A percentile compares a stretch with the other conserved stretches of the same genome.
These are phyloP conservation scores for Cephalopholis sonnerati DNA, from an alignment of 2,113 vertebrate species.

Conservation along the genomic window DNA sequence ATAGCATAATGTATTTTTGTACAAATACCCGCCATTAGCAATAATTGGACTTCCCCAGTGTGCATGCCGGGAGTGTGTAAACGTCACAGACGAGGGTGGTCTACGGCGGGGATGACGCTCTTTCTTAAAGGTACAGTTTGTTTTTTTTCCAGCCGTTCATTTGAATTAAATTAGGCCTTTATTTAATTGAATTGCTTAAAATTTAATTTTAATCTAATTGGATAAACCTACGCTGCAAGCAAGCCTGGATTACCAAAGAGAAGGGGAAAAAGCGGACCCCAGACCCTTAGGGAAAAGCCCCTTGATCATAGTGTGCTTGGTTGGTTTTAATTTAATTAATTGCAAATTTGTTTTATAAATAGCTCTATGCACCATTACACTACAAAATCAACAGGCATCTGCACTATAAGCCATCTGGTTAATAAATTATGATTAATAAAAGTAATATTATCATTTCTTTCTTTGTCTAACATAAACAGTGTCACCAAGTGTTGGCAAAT, in stretches of 20 bases:
- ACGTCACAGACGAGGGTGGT: constrained; percentile 61
- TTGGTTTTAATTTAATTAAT: background rate
- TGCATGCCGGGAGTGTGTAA: constrained; percentile 77
- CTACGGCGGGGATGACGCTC: background rate
- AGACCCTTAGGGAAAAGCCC: too few species aligned
- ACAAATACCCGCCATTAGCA: constrained; percentile 84
- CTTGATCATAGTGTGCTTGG: background rate
- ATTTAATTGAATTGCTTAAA: background rate
- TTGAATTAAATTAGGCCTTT: background rate
- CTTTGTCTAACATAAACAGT: too few species aligned
- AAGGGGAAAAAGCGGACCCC: too few species aligned
- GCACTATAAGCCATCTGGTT: background rate
- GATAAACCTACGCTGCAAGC: too few species aligned
- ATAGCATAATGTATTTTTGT: constrained; percentile 33
- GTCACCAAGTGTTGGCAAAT: too few species aligned
- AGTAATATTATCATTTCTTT: background rate
- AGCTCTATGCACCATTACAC: background rate
- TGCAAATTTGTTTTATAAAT: background rate
- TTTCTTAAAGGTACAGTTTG: constrained; percentile 77
- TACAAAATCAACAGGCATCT: background rate
- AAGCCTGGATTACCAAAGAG: background rate
- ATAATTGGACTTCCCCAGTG: constrained; percentile 69
- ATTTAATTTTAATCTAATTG: background rate
- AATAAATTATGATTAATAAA: too few species aligned
- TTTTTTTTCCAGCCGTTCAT: background rate